Conservation (phyloP, 2,113 vertebrate species). For the Anolis carolinensis region DNA sequence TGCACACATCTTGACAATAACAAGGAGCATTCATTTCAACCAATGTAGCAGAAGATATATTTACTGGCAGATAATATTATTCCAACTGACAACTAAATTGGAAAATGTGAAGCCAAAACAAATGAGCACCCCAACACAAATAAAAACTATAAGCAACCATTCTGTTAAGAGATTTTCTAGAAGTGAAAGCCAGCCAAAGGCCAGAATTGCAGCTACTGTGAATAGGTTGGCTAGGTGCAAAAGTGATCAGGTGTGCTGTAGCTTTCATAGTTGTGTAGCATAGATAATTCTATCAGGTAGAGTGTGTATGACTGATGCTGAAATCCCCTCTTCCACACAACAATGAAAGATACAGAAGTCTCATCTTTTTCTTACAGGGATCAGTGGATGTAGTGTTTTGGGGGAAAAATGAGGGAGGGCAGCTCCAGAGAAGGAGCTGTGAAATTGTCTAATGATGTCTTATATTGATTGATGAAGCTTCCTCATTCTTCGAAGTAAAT, state of each 20-base stretch:
- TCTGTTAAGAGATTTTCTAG: neutral
- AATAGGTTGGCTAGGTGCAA: neutral
- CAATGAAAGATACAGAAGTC: neutral
- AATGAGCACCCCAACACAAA: neutral
- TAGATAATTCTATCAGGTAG: neutral
- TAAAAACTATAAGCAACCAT: neutral
- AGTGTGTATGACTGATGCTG: neutral
- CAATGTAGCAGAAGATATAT: neutral
- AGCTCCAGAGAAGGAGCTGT: neutral
- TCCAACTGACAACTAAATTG: neutral
- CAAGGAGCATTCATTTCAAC: neutral
- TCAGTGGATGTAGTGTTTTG: neutral
- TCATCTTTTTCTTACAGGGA: neutral
- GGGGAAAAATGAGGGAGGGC: neutral
- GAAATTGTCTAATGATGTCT: neutral
- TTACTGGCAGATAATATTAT: neutral
- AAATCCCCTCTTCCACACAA: neutral
- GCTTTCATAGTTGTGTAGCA: neutral
- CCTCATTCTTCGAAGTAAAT: neutral
- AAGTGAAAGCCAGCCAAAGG: neutral
- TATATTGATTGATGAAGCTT: neutral
- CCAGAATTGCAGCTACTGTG: neutral
- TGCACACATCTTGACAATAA: neutral
- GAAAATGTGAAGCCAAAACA: neutral
- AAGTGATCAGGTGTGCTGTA: neutral